phyloP scores from a whole-genome alignment of 2,888 invertebrate genomes.

The Pherbina coryleti region DNA sequence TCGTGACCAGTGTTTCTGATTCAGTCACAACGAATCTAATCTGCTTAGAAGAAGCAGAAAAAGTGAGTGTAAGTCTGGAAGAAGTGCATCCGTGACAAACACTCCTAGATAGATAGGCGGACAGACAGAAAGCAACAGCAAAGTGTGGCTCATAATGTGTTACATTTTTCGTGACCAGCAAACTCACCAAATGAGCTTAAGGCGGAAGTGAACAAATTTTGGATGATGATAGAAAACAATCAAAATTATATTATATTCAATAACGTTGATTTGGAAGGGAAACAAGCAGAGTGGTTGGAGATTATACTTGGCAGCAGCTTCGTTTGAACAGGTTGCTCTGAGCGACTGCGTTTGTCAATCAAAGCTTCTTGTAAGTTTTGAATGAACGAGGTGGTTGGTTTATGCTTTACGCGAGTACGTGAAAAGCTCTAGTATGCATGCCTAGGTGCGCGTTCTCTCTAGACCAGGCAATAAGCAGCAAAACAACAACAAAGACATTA shows the following conservation, averaged over 20 bases:
- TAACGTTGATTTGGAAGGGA: background rate
- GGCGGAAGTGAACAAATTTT: background rate
- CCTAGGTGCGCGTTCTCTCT: background rate
- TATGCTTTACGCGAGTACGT: background rate
- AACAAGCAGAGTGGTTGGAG: background rate
- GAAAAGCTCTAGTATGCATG: background rate
- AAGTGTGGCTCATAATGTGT: background rate
- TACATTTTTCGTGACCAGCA: background rate
- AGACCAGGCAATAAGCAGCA: background rate
- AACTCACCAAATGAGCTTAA: background rate
- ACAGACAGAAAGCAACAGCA: background rate
- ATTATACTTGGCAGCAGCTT: background rate
- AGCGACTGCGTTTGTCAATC: background rate
- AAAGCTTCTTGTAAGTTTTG: constrained; percentile 29
- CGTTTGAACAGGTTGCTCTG: background rate
- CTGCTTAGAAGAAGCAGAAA: background rate
- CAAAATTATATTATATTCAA: background rate
- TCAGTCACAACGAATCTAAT: constrained; percentile 2
- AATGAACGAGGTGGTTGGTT: constrained; percentile 20
- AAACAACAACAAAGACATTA: background rate
- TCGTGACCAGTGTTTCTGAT: constrained; percentile 17
- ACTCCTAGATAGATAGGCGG: background rate
- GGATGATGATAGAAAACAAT: background rate
- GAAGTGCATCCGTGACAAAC: background rate
- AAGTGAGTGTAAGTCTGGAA: background rate